Evolutionary conservation across 1,140 invertebrate species (phyloP), one percentile per base, ranked within the genome.

Genomic region (Ceratosolen solmsi): DNA sequence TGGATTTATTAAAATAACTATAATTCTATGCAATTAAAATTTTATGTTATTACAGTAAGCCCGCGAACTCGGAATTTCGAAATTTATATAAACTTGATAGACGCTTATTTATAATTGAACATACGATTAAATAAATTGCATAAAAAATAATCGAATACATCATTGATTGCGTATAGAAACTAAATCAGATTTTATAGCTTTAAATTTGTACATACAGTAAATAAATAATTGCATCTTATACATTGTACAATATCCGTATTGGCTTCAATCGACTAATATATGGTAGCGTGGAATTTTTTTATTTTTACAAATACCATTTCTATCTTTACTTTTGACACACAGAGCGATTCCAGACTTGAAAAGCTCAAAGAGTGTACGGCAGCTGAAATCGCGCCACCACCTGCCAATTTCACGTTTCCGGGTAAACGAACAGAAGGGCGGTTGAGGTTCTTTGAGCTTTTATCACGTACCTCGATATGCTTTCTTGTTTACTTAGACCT

Each of bases 371-470:
- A 82, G 63, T 56, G 60, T 76, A 63, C 20, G 58, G 41, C 2
- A 20, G 27, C 36, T 46, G 38, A 63, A 65, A 49, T 63, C 56
- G 56, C 54, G 56, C 56, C 51, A 15, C 41, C 65, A 72, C 74
- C 80, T 71, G 74, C 70, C 80, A 77, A 82, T 82, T 82, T 25
- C 80, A 82, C 49, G 60, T 76, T 75, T 46, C 65, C 73, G 49
- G 60, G 41, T 36, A 68, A 81, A 68, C 58, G 56, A 65, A 68
- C 27, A 4, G 54, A 33, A 25, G 20, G 36, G n/a, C 1, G 30
- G 77, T 22, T 30, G 51, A 60, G 54, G 54, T 49, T 80, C 78
- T 80, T 80, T 80, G 78, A 80, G 70, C 78, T 41, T 54, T 80
- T 80, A 71, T 72, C 65, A 51, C 77, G 49, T 38, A 30, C 27